phyloP scores from a whole-genome alignment of 2,113 vertebrate species.

The Erythrolamprus reginae region DNA sequence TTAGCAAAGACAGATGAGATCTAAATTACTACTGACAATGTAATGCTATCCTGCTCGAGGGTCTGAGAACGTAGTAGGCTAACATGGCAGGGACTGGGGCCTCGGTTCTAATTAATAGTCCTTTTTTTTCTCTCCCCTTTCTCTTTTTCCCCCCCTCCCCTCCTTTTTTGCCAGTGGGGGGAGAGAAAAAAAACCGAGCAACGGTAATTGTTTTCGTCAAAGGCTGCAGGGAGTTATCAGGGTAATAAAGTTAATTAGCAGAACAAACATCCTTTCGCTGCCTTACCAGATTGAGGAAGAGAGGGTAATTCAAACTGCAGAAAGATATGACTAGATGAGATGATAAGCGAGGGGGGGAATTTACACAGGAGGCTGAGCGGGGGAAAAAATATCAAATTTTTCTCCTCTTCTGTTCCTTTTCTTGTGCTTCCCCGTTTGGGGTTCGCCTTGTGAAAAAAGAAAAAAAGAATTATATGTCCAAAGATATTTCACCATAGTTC shows the following conservation, averaged over 20 bases:
- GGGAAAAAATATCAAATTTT: constrained; percentile 71
- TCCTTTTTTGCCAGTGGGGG: constrained; percentile 64
- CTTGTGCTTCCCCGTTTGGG: constrained; percentile 18
- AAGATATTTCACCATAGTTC: no score
- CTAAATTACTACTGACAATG: constrained; percentile 99
- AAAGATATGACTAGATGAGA: constrained; percentile 81
- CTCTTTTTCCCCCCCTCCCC: constrained; percentile 26
- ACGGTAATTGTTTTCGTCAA: constrained; percentile 98
- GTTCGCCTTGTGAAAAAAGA: constrained; percentile 49
- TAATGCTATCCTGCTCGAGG: constrained; percentile 95
- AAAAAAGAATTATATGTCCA: no score
- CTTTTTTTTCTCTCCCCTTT: constrained; percentile 36
- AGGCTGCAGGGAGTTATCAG: constrained; percentile 99
- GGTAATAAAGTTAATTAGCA: constrained; percentile 99
- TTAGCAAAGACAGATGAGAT: constrained; percentile 99
- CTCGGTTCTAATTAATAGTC: constrained; percentile 90
- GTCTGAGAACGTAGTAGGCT: constrained; percentile 88
- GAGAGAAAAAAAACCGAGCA: constrained; percentile 66
- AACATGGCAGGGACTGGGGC: constrained; percentile 81
- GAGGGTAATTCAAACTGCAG: constrained; percentile 84
- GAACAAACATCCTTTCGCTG: constrained; percentile 94
- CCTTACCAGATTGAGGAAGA: constrained; percentile 81
- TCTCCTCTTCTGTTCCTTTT: constrained; percentile 54
- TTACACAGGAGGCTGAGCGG: constrained; percentile 73
- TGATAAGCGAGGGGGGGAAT: constrained; percentile 70